A percentile compares a stretch with the other conserved stretches of the same genome.
These are phyloP conservation scores for Phasia obesa DNA, from an alignment of 2,888 invertebrate species.

Conservation along the genomic window DNA sequence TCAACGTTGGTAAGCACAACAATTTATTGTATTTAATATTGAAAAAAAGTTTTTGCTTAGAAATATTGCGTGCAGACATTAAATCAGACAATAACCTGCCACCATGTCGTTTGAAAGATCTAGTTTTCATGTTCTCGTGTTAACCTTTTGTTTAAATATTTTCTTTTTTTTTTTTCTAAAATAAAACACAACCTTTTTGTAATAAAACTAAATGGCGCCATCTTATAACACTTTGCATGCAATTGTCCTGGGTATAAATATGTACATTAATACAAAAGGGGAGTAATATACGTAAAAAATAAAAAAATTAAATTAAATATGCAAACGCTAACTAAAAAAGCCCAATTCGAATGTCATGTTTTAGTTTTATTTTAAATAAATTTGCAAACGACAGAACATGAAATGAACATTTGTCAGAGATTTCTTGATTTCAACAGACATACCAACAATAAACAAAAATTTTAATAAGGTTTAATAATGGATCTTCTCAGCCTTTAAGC, in stretches of 20 bases:
- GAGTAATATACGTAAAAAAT: slow-evolving; percentile 1
- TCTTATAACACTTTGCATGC: slow-evolving; percentile 66
- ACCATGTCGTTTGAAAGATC: slow-evolving; percentile 63
- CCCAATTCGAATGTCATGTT: not conserved
- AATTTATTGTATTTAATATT: slow-evolving; percentile 10
- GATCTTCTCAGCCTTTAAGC: too few species aligned
- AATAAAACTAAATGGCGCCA: slow-evolving; percentile 68
- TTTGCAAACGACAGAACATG: not conserved
- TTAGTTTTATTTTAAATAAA: not conserved
- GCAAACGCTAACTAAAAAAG: not conserved
- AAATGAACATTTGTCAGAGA: not conserved
- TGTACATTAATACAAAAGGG: slow-evolving; percentile 2
- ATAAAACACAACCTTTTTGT: slow-evolving; percentile 29
- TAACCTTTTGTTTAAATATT: not conserved
- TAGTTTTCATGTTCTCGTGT: slow-evolving; percentile 23
- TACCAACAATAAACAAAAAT: not conserved
- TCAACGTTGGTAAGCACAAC: not conserved
- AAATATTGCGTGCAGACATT: slow-evolving; percentile 72
- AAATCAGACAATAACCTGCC: slow-evolving; percentile 69
- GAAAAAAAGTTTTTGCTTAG: slow-evolving; percentile 16
- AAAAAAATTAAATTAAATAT: not conserved
- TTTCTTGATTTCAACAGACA: not conserved
- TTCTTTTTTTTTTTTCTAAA: not conserved
- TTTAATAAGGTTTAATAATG: too few species aligned
- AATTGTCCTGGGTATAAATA: slow-evolving; percentile 57